Percentiles rank a stretch among this genome's conserved stretches.
Conservation (phyloP, 2,888 invertebrate species). For the Chaitophorus viminalis region DNA sequence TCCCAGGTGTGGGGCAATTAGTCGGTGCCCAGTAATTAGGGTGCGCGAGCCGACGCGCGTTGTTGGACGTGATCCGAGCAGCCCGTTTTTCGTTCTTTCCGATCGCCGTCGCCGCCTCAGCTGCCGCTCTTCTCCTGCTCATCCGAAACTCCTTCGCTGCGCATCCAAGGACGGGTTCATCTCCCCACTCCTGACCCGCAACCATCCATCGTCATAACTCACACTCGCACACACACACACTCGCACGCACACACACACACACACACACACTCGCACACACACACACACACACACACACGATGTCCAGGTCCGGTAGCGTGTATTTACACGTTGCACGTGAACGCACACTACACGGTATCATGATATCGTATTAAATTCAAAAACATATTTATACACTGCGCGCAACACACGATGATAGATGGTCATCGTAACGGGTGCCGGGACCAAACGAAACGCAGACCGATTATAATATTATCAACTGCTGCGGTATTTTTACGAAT, state of each 20-base stretch:
- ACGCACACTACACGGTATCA: neutral
- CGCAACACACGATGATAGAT: no score
- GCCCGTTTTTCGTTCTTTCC: neutral
- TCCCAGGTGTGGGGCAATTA: constrained; percentile 60
- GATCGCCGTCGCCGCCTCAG: no score
- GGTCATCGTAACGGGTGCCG: no score
- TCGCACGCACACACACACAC: neutral
- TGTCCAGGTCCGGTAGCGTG: constrained; percentile 40
- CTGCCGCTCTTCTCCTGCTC: neutral
- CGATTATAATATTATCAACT: no score
- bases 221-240: neutral
- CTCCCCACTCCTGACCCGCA: neutral
- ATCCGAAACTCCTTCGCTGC: neutral
- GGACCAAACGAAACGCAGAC: no score
- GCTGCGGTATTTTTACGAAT: no score
- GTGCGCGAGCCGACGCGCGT: constrained; percentile 57
- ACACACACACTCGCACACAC: constrained; percentile 33
- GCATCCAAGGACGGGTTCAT: constrained; percentile 23
- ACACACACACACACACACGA: neutral
- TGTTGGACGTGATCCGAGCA: constrained; percentile 51
- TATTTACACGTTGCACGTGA: neutral
- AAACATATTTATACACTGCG: no score
- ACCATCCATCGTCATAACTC: neutral
- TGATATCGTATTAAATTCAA: no score
- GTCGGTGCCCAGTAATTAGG: constrained; percentile 62